Conservation (phyloP, 2,113 vertebrate species). For the Pseudois nayaur region DNA sequence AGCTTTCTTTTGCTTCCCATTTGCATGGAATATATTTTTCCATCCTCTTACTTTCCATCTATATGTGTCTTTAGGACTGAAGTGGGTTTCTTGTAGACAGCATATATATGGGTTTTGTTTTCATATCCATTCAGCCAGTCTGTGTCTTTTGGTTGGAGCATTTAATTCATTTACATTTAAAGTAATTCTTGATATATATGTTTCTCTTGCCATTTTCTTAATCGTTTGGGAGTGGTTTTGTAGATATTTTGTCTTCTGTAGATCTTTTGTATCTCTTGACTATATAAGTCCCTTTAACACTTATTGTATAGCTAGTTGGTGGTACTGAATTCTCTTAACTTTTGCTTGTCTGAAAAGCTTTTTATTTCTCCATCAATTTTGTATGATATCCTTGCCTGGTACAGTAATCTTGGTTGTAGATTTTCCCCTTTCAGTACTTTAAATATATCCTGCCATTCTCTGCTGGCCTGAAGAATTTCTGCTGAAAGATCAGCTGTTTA, state of each 20-base stretch:
- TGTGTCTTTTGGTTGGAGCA: neutral
- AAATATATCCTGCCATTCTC: neutral
- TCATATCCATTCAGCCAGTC: neutral
- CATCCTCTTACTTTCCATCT: neutral
- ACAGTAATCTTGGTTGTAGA: neutral
- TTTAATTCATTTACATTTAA: neutral
- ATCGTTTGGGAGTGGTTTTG: neutral
- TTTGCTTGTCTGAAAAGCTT: neutral
- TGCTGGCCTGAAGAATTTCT: neutral
- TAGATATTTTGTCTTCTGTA: neutral
- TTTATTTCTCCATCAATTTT: neutral
- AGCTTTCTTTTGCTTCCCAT: neutral
- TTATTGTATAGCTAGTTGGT: neutral
- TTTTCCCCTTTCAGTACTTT: neutral
- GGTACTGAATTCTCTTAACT: neutral
- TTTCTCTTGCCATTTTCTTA: neutral
- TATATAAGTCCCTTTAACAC: neutral
- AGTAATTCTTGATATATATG: neutral
- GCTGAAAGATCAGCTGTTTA: neutral
- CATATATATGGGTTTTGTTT: neutral
- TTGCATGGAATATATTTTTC: neutral
- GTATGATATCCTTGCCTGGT: neutral
- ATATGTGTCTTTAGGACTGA: neutral
- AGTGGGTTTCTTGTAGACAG: neutral
- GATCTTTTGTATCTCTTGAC: neutral